Evolutionary conservation across 2,113 vertebrate genomes (phyloP), one percentile per base, ranked within the genome.

Genomic region (Gymnorhina tibicen): DNA sequence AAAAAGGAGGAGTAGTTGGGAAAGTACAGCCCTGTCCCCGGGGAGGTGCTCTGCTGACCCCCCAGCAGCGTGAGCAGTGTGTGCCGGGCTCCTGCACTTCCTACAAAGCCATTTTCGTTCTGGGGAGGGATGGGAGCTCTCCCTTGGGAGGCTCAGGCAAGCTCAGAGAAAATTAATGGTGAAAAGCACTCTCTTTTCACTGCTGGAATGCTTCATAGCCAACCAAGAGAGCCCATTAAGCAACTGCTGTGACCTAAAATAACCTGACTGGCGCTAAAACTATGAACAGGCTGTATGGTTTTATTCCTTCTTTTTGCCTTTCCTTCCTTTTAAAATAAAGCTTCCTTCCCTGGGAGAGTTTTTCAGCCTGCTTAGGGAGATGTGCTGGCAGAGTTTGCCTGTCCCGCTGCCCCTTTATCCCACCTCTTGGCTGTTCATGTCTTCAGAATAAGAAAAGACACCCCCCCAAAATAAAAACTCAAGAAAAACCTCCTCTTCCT

Each of bases 181-280:
- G 85, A 84, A 96, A 94, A 92, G 83, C 70, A 79, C 88, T 96
- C 85, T 90, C 56, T 84, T 89, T 86, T 88, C 85, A 39, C 76
- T 94, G 60, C 73, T 95, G 93, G 72, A 96, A 89, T 72, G 59
- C 41, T 56, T 87, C 59, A 63, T 8, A 83, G 85, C 52, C 15
- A 4, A 74, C 93, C 11, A 6, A 0, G 11, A 93, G 52, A 96
- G 60, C 41, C 76, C 90, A 93, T 96, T 94, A 97, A 94, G 85
- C 56, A 83, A 66, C 68, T 87, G 60, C 58, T 84, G 69, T 39
- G 80, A 89, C 90, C 85, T 81, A 86, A 81, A 92, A 86, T 93
- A 93, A 92, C 85, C 76, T n/a, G 24, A 47, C 30, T 66, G 85
- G 66, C 42, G 33, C 60, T 63, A 50, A 81, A 91, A 74, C 46